A percentile compares a stretch with the other conserved stretches of the same genome.
Evolutionary conservation across 2,113 vertebrate species (phyloP).

Genomic region (Macquaria australasica): DNA sequence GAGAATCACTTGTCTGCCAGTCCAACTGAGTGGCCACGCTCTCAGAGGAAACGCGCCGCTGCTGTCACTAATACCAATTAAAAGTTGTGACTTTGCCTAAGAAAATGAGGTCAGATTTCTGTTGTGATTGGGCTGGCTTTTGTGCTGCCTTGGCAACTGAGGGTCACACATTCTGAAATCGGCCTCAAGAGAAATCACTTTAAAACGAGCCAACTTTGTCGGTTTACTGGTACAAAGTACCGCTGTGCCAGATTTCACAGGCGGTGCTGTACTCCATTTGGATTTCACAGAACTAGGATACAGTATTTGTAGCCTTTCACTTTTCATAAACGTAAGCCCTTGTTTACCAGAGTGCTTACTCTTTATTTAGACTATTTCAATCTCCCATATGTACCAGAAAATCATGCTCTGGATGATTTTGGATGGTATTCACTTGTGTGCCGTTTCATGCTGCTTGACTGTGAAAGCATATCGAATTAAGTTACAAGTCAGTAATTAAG

Average conservation of each 20-base stretch:
- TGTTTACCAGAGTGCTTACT: neutral
- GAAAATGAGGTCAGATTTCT: slow-evolving; percentile 65
- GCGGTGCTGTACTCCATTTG: neutral
- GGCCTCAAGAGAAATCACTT: slow-evolving; percentile 22
- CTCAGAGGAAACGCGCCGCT: slow-evolving; percentile 46
- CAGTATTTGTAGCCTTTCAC: neutral
- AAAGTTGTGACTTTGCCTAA: slow-evolving; percentile 73
- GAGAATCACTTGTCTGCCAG: slow-evolving; percentile 51
- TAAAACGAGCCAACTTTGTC: slow-evolving; percentile 12
- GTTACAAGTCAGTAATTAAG: neutral
- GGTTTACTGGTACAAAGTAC: slow-evolving; percentile 27
- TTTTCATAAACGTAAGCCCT: neutral
- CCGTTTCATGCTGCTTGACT: neutral
- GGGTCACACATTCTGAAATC: slow-evolving; percentile 34
- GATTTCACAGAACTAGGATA: neutral
- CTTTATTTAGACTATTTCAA: neutral
- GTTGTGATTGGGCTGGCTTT: slow-evolving; percentile 43
- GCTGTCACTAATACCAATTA: slow-evolving; percentile 74
- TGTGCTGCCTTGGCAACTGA: slow-evolving; percentile 29
- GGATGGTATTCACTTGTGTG: neutral
- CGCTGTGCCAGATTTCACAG: slow-evolving; percentile 4
- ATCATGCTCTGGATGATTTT: neutral
- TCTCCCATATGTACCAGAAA: neutral
- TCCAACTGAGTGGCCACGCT: slow-evolving; percentile 40
- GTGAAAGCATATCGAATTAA: neutral